phyloP scores from a whole-genome alignment of 2,113 vertebrate species.

The Axis porcinus region DNA sequence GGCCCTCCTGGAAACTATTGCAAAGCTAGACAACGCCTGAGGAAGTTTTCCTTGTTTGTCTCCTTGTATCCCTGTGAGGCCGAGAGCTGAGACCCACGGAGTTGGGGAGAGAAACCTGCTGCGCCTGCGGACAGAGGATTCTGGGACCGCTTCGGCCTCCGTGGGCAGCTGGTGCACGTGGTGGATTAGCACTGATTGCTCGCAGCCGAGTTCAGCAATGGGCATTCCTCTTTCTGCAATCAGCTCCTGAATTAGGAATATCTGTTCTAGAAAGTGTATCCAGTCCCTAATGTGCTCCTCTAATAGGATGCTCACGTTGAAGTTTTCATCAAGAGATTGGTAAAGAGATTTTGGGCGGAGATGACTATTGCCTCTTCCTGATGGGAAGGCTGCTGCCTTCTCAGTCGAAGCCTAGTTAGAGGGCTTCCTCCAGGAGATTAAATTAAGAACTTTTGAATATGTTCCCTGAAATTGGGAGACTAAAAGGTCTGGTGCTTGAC shows the following conservation, averaged over 20 bases:
- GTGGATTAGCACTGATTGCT: not conserved
- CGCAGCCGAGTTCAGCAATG: not conserved
- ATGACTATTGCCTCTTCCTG: not conserved
- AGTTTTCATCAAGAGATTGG: not conserved
- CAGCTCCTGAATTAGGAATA: not conserved
- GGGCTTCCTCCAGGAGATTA: not conserved
- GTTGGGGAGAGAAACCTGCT: not conserved
- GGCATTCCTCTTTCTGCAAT: not conserved
- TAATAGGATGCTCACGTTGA: not conserved
- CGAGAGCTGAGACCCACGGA: not conserved
- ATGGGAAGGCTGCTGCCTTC: not conserved
- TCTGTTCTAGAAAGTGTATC: not conserved
- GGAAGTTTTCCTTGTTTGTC: not conserved
- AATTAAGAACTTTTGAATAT: not conserved
- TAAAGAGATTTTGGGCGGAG: not conserved
- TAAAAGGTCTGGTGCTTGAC: not conserved
- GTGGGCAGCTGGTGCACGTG: not conserved
- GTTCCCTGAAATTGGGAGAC: not conserved
- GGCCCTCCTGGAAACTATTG: not conserved
- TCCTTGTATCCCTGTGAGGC: not conserved
- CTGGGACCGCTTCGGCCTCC: not conserved
- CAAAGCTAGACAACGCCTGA: not conserved
- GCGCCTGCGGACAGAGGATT: fast-evolving
- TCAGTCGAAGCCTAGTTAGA: not conserved
- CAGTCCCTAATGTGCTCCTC: not conserved